Conservation (phyloP, 2,888 invertebrate genomes). For the Galerucella nymphaeae region DNA sequence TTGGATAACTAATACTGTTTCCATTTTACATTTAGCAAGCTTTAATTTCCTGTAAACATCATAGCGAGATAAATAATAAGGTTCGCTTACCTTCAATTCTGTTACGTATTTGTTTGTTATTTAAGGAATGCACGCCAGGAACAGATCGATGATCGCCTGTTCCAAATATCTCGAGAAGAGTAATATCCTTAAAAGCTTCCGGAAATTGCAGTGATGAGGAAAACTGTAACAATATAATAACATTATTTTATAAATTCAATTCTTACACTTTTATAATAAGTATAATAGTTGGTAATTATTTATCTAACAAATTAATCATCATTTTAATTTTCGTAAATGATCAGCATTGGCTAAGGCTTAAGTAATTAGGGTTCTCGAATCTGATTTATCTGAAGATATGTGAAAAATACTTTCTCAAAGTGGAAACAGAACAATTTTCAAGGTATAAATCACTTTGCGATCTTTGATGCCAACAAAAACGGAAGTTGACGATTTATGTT, state of each 20-base stretch:
- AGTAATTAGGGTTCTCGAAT: background rate
- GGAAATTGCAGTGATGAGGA: background rate
- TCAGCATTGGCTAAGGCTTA: background rate
- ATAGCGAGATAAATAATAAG: background rate
- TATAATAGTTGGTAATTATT: no score
- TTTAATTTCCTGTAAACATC: no score
- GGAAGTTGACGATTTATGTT: constrained; percentile 36
- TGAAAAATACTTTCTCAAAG: constrained; percentile 10
- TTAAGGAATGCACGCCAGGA: constrained; percentile 1
- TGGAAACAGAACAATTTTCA: constrained; percentile 39
- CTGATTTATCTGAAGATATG: background rate
- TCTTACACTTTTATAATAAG: no score
- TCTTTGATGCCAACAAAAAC: constrained; percentile 40
- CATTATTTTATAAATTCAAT: no score
- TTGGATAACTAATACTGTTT: no score
- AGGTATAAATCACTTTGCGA: constrained; percentile 42
- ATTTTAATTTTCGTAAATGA: no score
- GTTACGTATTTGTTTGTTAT: background rate
- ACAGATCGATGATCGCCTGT: background rate
- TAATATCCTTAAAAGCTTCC: background rate
- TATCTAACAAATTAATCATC: no score
- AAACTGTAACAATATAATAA: background rate
- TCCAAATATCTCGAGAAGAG: background rate
- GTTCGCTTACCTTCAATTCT: background rate
- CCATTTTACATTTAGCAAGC: no score